phyloP scores from a whole-genome alignment of 2,888 invertebrate genomes.

The Cheiracanthium punctorium region DNA sequence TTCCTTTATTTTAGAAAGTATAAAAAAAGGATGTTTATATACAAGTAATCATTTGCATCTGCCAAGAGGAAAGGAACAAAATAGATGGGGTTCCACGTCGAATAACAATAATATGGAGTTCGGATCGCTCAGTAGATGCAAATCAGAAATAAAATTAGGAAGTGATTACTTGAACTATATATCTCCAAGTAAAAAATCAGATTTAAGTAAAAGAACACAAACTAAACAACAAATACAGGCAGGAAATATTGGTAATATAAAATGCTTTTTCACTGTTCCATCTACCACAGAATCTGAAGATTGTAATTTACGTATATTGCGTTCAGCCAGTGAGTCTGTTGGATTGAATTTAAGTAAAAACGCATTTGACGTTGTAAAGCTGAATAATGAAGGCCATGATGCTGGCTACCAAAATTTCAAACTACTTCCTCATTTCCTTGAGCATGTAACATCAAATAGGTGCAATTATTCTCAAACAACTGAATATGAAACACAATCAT shows the following conservation, averaged over 20 bases:
- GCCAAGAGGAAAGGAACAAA: neutral
- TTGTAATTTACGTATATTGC: neutral
- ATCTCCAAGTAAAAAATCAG: neutral
- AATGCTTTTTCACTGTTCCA: neutral
- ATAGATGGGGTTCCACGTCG: neutral
- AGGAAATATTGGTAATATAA: neutral
- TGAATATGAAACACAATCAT: neutral
- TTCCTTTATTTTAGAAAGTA: neutral
- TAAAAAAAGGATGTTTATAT: neutral
- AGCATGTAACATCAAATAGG: neutral
- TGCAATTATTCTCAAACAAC: neutral
- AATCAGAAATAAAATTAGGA: slow-evolving; percentile 44
- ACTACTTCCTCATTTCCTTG: neutral
- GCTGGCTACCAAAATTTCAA: neutral
- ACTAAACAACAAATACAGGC: neutral
- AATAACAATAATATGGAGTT: neutral
- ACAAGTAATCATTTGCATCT: slow-evolving; percentile 4
- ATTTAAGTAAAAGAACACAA: neutral
- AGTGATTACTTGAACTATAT: neutral
- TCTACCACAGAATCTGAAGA: neutral
- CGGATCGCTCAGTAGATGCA: slow-evolving; percentile 7
- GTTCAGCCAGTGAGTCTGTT: slow-evolving; percentile 47
- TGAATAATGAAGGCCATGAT: neutral
- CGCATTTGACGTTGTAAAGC: neutral
- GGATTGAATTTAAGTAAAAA: slow-evolving; percentile 10